Percentiles rank a stretch among this genome's conserved stretches.
phyloP scores from a whole-genome alignment of 2,797 vertebrate genomes.

The Acanthopagrus latus region DNA sequence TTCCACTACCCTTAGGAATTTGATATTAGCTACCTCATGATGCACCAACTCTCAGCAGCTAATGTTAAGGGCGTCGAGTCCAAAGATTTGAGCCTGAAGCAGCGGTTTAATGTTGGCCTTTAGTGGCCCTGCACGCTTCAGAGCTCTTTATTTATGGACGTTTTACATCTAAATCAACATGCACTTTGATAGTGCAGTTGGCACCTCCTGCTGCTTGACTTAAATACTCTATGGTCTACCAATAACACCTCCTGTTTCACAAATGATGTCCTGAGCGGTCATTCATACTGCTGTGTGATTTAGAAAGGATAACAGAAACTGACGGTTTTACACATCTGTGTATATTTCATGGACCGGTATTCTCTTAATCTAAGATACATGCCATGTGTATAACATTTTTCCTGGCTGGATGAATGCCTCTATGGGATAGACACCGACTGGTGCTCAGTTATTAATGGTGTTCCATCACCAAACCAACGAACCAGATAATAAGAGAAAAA shows the following conservation, averaged over 20 bases:
- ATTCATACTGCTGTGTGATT: not conserved
- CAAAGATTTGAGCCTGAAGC: conserved; percentile 18
- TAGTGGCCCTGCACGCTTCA: not conserved
- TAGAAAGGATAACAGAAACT: not conserved
- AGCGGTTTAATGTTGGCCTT: conserved; percentile 22
- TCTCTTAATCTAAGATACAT: conserved; percentile 19
- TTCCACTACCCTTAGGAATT: conserved; percentile 24
- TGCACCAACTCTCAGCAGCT: conserved; percentile 14
- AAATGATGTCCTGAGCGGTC: conserved; percentile 7
- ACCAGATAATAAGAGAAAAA: conserved; percentile 27
- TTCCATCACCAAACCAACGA: conserved; percentile 25
- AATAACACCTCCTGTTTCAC: not conserved
- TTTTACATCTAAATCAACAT: conserved; percentile 27
- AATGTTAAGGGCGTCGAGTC: conserved; percentile 30
- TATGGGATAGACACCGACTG: conserved; percentile 19
- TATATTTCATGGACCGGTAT: not conserved
- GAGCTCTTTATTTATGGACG: conserved; percentile 44
- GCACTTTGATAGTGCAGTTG: conserved; percentile 9
- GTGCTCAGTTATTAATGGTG: conserved; percentile 40
- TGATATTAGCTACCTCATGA: conserved; percentile 35
- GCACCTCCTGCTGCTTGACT: conserved; percentile 5
- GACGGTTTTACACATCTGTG: not conserved
- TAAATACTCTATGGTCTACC: not conserved
- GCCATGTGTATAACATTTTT: not conserved
- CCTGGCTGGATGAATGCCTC: conserved; percentile 16